Evolutionary conservation across 2,888 invertebrate genomes (phyloP).

Genomic region (Timema podura): DNA sequence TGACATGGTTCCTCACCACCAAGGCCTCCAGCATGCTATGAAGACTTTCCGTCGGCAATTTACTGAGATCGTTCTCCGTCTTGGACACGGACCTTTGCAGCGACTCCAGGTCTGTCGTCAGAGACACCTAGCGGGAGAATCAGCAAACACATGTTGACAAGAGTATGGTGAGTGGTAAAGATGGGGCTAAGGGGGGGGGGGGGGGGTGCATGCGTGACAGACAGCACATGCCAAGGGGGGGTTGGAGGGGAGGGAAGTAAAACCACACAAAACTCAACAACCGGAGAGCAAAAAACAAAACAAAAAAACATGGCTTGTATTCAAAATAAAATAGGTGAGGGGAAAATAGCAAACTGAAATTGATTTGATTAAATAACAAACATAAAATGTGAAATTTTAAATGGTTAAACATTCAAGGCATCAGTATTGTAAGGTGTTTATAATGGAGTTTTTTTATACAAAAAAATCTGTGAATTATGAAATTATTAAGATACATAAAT

Average conservation of each 20-base stretch:
- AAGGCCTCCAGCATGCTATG: constrained; percentile 67
- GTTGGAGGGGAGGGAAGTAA: neutral
- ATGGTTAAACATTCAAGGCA: too few relatives aligned
- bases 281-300: constrained; percentile 15
- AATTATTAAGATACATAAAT: too few relatives aligned
- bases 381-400: too few relatives aligned
- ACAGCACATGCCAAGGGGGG: neutral
- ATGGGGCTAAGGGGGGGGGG: constrained; percentile 16
- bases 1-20: constrained; percentile 55
- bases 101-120: constrained; percentile 59
- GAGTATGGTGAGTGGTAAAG: constrained; percentile 13
- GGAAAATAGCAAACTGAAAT: too few relatives aligned
- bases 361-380: too few relatives aligned
- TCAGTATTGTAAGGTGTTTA: too few relatives aligned
- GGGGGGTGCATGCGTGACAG: constrained; percentile 20
- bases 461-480: too few relatives aligned
- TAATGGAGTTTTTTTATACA: too few relatives aligned
- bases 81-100: constrained; percentile 63
- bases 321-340: too few relatives aligned
- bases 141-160: constrained; percentile 35
- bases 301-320: neutral
- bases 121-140: constrained; percentile 40
- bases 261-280: constrained; percentile 16
- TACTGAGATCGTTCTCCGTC: constrained; percentile 63
- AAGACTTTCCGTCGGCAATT: constrained; percentile 66